These are phyloP conservation scores for Sphenopsis melanotis DNA, from an alignment of 2,797 vertebrate species.

Conservation along the genomic window DNA sequence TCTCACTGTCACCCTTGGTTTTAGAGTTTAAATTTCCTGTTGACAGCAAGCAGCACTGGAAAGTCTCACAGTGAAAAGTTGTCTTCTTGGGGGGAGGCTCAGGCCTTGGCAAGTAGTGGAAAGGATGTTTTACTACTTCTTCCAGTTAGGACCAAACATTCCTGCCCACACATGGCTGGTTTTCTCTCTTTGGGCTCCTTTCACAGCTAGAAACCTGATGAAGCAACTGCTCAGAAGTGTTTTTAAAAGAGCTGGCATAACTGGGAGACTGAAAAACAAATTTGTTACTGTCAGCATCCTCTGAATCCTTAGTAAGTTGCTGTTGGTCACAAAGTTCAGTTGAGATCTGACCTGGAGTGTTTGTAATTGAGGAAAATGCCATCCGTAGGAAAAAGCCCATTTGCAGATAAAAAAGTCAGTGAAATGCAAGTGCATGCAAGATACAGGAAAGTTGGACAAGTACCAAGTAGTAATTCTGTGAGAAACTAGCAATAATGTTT, in stretches of 20 bases:
- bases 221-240: background rate
- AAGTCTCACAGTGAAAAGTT: background rate
- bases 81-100: background rate
- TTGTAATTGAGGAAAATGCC: background rate
- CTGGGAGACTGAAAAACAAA: background rate
- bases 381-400: background rate
- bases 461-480: background rate
- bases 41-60: background rate
- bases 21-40: background rate
- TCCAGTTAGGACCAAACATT: background rate
- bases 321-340: background rate
- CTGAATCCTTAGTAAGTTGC: background rate
- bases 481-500: background rate
- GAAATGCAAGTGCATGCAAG: background rate
- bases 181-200: background rate
- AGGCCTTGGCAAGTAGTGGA: background rate
- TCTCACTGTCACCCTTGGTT: background rate
- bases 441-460: background rate
- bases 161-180: background rate
- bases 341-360: background rate
- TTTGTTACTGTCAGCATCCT: background rate
- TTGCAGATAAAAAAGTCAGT: background rate
- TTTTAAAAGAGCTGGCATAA: background rate
- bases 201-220: background rate
- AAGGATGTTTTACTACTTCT: background rate